phyloP scores from a whole-genome alignment of 2,113 vertebrate genomes.

The Papio anubis region DNA sequence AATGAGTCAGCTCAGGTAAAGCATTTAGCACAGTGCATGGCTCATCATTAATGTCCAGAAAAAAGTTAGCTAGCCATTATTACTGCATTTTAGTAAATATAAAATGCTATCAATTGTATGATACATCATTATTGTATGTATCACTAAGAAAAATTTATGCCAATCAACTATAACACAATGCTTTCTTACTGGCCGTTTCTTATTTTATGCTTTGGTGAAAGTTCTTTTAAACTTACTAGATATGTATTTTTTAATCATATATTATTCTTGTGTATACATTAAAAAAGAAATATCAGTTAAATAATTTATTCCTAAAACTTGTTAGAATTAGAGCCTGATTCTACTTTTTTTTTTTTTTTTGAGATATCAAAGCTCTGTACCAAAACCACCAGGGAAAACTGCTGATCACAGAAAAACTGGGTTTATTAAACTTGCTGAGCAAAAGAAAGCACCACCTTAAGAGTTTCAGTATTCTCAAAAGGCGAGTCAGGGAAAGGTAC shows the following conservation, averaged over 20 bases:
- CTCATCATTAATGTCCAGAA: not conserved
- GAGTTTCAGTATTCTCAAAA: not conserved
- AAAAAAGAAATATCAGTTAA: slow-evolving; percentile 33
- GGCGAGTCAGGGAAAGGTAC: not conserved
- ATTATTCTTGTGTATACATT: not conserved
- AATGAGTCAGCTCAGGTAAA: not conserved
- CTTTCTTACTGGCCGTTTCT: slow-evolving; percentile 23
- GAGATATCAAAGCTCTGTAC: slow-evolving; percentile 27
- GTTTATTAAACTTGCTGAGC: slow-evolving; percentile 53
- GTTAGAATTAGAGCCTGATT: not conserved
- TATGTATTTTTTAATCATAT: not conserved
- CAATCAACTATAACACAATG: not conserved
- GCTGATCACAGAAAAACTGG: slow-evolving; percentile 52
- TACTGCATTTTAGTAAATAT: not conserved
- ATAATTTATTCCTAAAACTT: slow-evolving; percentile 7
- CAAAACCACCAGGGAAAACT: slow-evolving; percentile 39
- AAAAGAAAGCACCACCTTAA: slow-evolving; percentile 6
- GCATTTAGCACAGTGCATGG: not conserved
- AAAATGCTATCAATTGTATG: not conserved
- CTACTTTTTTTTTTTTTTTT: not conserved
- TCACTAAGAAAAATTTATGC: not conserved
- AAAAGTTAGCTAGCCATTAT: not conserved
- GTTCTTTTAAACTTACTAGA: slow-evolving; percentile 33
- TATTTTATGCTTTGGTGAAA: not conserved
- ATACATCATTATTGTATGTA: not conserved